These are phyloP conservation scores for Ormyrus pomaceus DNA, from an alignment of 2,888 invertebrate species.

Conservation along the genomic window DNA sequence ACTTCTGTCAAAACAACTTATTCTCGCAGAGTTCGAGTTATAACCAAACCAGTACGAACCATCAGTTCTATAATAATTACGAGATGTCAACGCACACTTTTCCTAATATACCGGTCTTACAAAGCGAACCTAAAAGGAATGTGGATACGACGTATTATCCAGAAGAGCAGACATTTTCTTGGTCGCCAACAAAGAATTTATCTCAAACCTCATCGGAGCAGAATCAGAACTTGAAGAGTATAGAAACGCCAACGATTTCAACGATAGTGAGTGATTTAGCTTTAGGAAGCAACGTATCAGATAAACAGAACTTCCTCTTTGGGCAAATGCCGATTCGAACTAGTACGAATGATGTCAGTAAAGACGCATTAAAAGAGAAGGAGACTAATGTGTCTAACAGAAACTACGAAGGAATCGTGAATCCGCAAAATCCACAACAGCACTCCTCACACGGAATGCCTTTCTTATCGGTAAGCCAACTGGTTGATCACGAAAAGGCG, in stretches of 20 bases:
- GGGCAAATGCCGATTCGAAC: conserved; percentile 65
- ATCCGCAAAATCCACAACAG: conserved; percentile 72
- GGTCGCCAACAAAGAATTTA: conserved; percentile 78
- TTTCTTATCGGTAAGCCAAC: conserved; percentile 81
- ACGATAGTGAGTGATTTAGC: conserved; percentile 81
- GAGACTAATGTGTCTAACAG: conserved; percentile 63
- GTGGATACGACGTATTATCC: conserved; percentile 67
- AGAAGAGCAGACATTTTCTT: conserved; percentile 78
- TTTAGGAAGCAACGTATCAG: conserved; percentile 73
- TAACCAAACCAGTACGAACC: conserved; percentile 68
- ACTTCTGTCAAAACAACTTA: conserved; percentile 73
- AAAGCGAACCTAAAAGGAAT: conserved; percentile 67
- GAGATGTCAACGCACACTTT: conserved; percentile 70
- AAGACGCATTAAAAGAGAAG: conserved; percentile 69
- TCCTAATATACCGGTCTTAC: conserved; percentile 69
- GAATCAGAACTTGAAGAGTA: conserved; percentile 65
- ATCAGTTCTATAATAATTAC: conserved; percentile 74
- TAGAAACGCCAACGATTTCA: conserved; percentile 77
- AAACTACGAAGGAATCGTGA: conserved; percentile 69
- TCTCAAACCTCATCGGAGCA: conserved; percentile 72
- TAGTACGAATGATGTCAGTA: conserved; percentile 60
- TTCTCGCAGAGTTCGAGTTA: conserved; percentile 71
- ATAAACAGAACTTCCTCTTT: conserved; percentile 72
- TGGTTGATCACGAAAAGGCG: conserved; percentile 79
- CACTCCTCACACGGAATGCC: conserved; percentile 74